A percentile compares a stretch with the other conserved stretches of the same genome.
These are phyloP conservation scores for Chanos chanos DNA, from an alignment of 2,797 vertebrate species.

Conservation along the genomic window DNA sequence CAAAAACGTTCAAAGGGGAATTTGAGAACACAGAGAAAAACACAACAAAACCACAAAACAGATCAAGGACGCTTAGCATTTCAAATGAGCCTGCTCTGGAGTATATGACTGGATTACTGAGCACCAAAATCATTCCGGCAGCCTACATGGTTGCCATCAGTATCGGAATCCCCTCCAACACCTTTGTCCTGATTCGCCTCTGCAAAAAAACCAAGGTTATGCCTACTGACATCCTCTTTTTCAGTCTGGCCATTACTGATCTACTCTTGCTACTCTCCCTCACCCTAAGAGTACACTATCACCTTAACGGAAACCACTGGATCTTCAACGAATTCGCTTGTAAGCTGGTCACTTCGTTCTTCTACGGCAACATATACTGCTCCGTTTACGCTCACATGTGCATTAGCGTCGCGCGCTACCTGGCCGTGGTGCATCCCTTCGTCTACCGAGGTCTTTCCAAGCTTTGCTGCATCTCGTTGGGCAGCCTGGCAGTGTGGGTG, in stretches of 20 bases:
- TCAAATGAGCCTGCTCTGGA: conserved; percentile 43
- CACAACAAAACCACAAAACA: not conserved
- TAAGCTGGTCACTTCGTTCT: conserved; percentile 72
- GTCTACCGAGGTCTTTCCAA: conserved; percentile 77
- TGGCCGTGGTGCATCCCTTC: conserved; percentile 87
- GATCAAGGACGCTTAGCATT: conserved; percentile 43
- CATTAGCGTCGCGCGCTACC: conserved; percentile 84
- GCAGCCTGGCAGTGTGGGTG: conserved; percentile 74
- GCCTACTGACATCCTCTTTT: conserved; percentile 75
- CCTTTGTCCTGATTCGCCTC: conserved; percentile 77
- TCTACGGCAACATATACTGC: conserved; percentile 90
- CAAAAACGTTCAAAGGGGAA: conserved; percentile 33
- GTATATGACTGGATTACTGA: conserved; percentile 74
- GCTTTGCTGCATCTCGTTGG: conserved; percentile 56
- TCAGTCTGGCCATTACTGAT: conserved; percentile 83
- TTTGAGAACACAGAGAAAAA: not conserved
- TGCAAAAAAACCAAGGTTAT: conserved; percentile 65
- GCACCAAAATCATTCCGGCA: conserved; percentile 76
- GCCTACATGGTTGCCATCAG: conserved; percentile 76
- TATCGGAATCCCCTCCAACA: conserved; percentile 82
- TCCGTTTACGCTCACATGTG: conserved; percentile 84
- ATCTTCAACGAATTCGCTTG: conserved; percentile 85
- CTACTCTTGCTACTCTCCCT: conserved; percentile 81
- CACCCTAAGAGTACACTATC: conserved; percentile 82
- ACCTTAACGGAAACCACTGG: conserved; percentile 85